These are phyloP conservation scores for Nyctibius grandis DNA, from an alignment of 2,797 vertebrate genomes.

Conservation along the genomic window DNA sequence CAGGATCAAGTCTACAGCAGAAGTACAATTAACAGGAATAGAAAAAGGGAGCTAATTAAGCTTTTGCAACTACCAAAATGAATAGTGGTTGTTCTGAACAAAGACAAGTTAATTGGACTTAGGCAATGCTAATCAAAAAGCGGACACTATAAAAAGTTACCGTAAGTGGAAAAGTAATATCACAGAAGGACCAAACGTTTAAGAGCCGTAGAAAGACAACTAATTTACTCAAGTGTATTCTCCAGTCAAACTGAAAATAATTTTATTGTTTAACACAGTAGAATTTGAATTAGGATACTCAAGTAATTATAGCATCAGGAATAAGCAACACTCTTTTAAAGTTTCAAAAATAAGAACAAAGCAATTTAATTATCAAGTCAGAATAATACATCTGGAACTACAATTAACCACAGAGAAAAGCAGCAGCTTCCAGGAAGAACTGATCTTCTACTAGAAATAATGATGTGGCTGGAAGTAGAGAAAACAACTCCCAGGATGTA, in stretches of 20 bases:
- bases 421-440: background rate
- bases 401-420: background rate
- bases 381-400: background rate
- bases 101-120: background rate
- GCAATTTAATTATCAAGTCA: background rate
- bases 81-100: background rate
- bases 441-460: background rate
- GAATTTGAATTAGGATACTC: background rate
- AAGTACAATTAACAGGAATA: background rate
- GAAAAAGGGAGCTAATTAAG: background rate
- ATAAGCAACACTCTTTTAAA: background rate
- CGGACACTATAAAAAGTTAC: background rate
- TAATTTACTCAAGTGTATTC: background rate
- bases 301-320: background rate
- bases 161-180: background rate
- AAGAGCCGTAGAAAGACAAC: background rate
- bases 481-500: background rate
- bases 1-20: background rate
- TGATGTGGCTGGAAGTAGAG: background rate
- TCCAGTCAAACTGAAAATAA: background rate
- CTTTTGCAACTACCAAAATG: background rate
- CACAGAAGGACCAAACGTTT: background rate
- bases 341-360: background rate
- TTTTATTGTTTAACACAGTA: background rate
- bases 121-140: background rate